Evolutionary conservation across 2,797 vertebrate genomes (phyloP).

Genomic region (Atherinosoma microstoma): DNA sequence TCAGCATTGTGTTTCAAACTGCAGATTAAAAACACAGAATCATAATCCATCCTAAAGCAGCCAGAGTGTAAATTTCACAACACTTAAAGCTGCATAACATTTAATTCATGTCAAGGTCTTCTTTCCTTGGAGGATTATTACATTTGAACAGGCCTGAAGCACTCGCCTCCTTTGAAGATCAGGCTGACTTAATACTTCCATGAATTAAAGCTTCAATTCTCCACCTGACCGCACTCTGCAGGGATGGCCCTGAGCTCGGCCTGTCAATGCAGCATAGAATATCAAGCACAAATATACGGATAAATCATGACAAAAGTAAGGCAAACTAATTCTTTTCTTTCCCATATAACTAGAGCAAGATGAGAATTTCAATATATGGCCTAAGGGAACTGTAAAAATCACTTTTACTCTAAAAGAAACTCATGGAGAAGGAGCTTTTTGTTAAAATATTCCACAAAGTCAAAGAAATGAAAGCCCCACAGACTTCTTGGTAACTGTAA

Average conservation of each 20-base stretch:
- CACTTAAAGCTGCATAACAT: constrained; percentile 13
- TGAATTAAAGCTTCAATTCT: not conserved
- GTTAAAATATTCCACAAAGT: not conserved
- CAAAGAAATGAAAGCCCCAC: not conserved
- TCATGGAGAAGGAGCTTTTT: not conserved
- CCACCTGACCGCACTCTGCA: not conserved
- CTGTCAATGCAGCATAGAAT: not conserved
- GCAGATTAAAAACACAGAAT: constrained; percentile 16
- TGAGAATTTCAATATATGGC: not conserved
- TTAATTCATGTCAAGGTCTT: constrained; percentile 20
- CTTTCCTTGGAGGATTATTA: constrained; percentile 27
- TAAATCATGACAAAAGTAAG: not conserved
- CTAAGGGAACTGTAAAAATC: not conserved
- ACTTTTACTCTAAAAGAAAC: not conserved
- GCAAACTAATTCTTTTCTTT: not conserved
- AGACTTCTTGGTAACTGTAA: not conserved
- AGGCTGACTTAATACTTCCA: constrained; percentile 12
- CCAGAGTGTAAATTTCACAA: constrained; percentile 3
- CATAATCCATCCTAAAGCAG: constrained; percentile 3
- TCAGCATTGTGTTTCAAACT: not conserved
- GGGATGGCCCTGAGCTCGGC: not conserved
- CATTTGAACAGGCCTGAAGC: constrained; percentile 27
- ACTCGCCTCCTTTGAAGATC: constrained; percentile 31
- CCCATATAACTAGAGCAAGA: not conserved
- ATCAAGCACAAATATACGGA: not conserved